phyloP scores from a whole-genome alignment of 2,797 vertebrate genomes.

The Microctenopoma lineatum region DNA sequence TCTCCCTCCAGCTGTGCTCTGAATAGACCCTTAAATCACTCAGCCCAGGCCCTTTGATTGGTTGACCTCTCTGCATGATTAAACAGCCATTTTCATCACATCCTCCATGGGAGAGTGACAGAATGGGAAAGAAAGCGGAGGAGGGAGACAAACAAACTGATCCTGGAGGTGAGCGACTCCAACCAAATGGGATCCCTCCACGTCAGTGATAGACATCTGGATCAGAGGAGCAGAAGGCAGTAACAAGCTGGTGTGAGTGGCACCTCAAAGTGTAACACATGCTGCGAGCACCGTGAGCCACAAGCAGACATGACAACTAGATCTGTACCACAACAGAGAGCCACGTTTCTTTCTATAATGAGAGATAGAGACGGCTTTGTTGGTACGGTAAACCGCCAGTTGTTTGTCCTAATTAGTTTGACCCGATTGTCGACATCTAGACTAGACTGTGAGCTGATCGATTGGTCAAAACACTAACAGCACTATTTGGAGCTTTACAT shows the following conservation, averaged over 20 bases:
- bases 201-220: slow-evolving; percentile 44
- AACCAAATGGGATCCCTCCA: slow-evolving; percentile 47
- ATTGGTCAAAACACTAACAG: not conserved
- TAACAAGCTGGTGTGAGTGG: slow-evolving; percentile 22
- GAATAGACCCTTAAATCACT: slow-evolving; percentile 80
- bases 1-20: slow-evolving; percentile 72
- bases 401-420: not conserved
- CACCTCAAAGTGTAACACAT: slow-evolving; percentile 23
- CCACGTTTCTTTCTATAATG: not conserved
- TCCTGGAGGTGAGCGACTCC: slow-evolving; percentile 38
- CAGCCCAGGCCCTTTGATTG: slow-evolving; percentile 73
- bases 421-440: not conserved
- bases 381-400: not conserved
- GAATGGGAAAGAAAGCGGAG: slow-evolving; percentile 42
- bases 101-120: slow-evolving; percentile 67
- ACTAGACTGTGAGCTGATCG: not conserved
- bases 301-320: not conserved
- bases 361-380: not conserved
- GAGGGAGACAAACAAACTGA: slow-evolving; percentile 36
- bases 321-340: not conserved
- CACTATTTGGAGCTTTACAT: no score
- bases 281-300: not conserved
- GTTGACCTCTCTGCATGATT: slow-evolving; percentile 83
- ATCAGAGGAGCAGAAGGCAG: slow-evolving; percentile 21
- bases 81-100: slow-evolving; percentile 82